These are phyloP conservation scores for Drosophila ercepeae DNA, from an alignment of 1,140 invertebrate genomes.

Conservation along the genomic window DNA sequence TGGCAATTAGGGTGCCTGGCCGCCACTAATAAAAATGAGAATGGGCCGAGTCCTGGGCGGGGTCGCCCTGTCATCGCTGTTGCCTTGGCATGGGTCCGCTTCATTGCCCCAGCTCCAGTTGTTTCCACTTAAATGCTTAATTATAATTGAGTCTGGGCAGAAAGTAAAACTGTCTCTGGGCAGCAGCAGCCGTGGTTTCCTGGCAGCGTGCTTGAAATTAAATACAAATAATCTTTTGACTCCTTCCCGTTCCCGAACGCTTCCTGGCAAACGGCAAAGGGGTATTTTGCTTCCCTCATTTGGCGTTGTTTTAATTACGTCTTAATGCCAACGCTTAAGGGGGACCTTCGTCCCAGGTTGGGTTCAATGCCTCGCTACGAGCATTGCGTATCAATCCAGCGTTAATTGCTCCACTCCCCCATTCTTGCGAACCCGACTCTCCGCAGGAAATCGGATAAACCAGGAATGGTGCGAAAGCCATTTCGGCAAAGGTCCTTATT, in stretches of 20 bases:
- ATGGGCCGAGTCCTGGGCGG: no score
- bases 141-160: slow-evolving; percentile 78
- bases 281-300: slow-evolving; percentile 31
- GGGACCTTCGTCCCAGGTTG: neutral
- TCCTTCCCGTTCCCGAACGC: slow-evolving; percentile 21
- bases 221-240: slow-evolving; percentile 82
- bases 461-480: slow-evolving; percentile 66
- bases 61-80: slow-evolving; percentile 7
- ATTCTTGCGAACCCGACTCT: no score
- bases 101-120: slow-evolving; percentile 66
- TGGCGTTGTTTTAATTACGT: slow-evolving; percentile 82
- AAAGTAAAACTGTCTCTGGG: slow-evolving; percentile 52
- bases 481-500: slow-evolving; percentile 68
- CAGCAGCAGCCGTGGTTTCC: slow-evolving; percentile 44
- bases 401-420: slow-evolving; percentile 67
- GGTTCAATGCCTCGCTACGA: slow-evolving; percentile 53
- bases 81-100: slow-evolving; percentile 44
- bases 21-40: slow-evolving; percentile 58
- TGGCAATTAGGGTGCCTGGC: slow-evolving; percentile 70
- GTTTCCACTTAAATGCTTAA: slow-evolving; percentile 80
- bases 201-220: slow-evolving; percentile 66
- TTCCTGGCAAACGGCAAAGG: slow-evolving; percentile 16
- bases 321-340: slow-evolving; percentile 76
- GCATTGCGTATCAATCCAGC: slow-evolving; percentile 72
- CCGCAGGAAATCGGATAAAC: slow-evolving; percentile 60